Evolutionary conservation across 2,797 vertebrate genomes (phyloP).

Genomic region (Petrocephalus schoutedeni): DNA sequence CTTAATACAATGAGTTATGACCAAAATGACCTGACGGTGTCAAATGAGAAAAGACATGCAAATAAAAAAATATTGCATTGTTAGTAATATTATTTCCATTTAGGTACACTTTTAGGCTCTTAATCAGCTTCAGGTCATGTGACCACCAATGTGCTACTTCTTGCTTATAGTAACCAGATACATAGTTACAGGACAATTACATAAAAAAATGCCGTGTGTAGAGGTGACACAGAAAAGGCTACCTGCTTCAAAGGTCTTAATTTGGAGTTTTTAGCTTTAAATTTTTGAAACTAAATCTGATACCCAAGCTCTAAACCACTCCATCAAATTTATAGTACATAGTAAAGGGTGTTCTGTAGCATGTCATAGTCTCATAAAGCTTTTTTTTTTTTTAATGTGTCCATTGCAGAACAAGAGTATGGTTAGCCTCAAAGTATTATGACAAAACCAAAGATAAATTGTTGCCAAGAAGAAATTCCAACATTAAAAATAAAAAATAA

Average conservation of each 20-base stretch:
- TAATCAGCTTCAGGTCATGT: not conserved
- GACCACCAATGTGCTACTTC: not conserved
- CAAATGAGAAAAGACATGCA: constrained; percentile 12
- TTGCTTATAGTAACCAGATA: constrained; percentile 3
- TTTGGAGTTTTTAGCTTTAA: not conserved
- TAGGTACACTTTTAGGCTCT: not conserved
- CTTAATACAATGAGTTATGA: constrained; percentile 11
- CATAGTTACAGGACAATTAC: constrained; percentile 3
- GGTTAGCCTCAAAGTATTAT: not conserved
- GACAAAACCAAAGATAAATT: not conserved
- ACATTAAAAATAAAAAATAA: not conserved
- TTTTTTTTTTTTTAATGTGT: not conserved
- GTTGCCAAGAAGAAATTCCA: not conserved
- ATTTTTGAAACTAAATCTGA: not conserved
- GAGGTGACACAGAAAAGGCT: not conserved
- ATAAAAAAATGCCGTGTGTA: not conserved
- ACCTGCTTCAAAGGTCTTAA: not conserved
- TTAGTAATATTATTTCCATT: constrained; percentile 13
- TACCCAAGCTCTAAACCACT: constrained; percentile 2
- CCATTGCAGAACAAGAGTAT: not conserved
- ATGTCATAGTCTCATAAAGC: constrained; percentile 1
- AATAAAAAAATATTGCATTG: constrained; percentile 22
- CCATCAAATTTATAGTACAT: not conserved
- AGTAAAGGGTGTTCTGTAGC: not conserved
- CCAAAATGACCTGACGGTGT: not conserved